Percentiles rank a stretch among this genome's conserved stretches.
Conservation (phyloP, 2,888 invertebrate species). For the Eupithecia vulgata region DNA sequence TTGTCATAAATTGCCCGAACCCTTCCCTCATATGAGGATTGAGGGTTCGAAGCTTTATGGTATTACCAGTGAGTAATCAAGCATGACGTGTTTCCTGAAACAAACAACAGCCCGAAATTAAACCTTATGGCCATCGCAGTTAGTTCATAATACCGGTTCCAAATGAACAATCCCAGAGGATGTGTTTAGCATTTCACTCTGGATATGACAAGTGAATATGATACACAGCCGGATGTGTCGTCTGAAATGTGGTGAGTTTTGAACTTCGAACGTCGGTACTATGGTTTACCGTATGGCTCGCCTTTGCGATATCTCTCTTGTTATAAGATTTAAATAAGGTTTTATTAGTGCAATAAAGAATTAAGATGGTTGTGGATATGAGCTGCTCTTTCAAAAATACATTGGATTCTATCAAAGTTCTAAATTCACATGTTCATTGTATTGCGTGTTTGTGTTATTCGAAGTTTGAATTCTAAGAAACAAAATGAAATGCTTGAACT, state of each 20-base stretch:
- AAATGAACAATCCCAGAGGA: conserved; percentile 24
- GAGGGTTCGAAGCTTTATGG: conserved; percentile 35
- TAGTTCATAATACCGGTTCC: conserved; percentile 16
- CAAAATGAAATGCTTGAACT: not conserved
- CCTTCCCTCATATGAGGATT: conserved; percentile 29
- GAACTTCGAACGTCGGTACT: not conserved
- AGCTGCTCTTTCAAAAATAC: not conserved
- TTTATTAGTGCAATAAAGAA: no score
- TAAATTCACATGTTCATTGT: not conserved
- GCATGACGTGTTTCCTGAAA: conserved; percentile 40
- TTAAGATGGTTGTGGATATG: no score
- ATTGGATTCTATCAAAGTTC: not conserved
- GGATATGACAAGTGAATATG: conserved; percentile 24
- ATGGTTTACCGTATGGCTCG: no score
- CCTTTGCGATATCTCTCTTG: no score
- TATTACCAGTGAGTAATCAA: conserved; percentile 48
- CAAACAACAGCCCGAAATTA: conserved; percentile 29
- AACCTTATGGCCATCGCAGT: conserved; percentile 20
- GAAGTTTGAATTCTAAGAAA: not conserved
- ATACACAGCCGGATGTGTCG: conserved; percentile 5
- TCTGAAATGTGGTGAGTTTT: not conserved
- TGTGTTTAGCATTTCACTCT: conserved; percentile 32
- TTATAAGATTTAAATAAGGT: no score
- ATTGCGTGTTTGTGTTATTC: not conserved
- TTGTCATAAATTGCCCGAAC: conserved; percentile 38